Conservation (phyloP, 2,888 invertebrate species). For the Nematopogon swammerdamellus region DNA sequence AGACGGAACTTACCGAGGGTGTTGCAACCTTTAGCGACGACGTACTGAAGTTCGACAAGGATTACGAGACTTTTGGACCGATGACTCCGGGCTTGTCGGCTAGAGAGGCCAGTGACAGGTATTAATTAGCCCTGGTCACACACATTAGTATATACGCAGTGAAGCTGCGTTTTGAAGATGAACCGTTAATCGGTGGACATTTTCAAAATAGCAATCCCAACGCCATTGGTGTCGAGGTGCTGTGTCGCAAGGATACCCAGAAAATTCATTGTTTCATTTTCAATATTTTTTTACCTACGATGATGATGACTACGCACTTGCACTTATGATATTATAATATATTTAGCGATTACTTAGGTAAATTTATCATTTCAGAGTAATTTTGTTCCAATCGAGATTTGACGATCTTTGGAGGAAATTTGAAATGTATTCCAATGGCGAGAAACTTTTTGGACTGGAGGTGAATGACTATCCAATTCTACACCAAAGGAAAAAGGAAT, state of each 20-base stretch:
- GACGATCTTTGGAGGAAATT: conserved; percentile 80
- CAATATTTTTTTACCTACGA: no score
- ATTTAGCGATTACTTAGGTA: no score
- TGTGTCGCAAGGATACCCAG: no score
- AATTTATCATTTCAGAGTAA: conserved; percentile 56
- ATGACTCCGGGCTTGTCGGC: conserved; percentile 82
- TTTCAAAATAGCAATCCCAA: no score
- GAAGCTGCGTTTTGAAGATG: no score
- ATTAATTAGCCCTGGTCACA: no score
- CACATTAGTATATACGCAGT: no score
- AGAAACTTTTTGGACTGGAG: conserved; percentile 79
- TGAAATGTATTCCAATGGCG: conserved; percentile 81
- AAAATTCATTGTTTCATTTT: no score
- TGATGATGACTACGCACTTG: no score
- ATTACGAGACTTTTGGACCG: conserved; percentile 77
- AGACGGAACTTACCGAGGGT: conserved; percentile 68
- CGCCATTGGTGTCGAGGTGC: no score
- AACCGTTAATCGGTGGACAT: no score
- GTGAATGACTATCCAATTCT: conserved; percentile 80
- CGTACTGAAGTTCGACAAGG: conserved; percentile 65
- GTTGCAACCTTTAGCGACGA: conserved; percentile 63
- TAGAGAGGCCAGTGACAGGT: conserved; percentile 82
- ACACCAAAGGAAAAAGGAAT: conserved; percentile 76
- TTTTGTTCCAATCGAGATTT: conserved; percentile 74
- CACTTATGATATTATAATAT: no score